Percentiles rank a stretch among this genome's conserved stretches.
Evolutionary conservation across 2,888 invertebrate genomes (phyloP).

Genomic region (Zaprionus lineosus): DNA sequence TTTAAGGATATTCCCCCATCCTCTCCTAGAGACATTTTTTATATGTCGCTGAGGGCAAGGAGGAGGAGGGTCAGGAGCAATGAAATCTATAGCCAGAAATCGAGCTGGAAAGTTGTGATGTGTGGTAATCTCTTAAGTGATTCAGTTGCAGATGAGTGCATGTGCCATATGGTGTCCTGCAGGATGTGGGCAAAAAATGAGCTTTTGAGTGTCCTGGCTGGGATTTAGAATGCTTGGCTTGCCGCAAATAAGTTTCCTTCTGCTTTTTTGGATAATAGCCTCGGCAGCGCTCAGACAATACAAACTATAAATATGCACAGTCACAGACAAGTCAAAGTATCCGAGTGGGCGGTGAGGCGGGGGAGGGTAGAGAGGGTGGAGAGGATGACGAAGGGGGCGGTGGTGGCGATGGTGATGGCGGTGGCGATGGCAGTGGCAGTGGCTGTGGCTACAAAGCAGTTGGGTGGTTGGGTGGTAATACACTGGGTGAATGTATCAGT

Average conservation of each 20-base stretch:
- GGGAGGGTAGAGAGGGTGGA: neutral
- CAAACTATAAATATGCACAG: conserved; percentile 69
- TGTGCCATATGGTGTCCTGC: neutral
- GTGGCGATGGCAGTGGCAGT: neutral
- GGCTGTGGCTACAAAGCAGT: too few relatives aligned
- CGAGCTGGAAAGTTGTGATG: neutral
- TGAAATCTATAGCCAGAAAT: too few relatives aligned
- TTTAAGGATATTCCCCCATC: too few relatives aligned
- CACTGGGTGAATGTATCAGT: too few relatives aligned
- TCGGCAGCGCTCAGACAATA: conserved; percentile 47
- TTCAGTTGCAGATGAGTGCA: neutral
- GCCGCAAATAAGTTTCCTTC: conserved; percentile 4
- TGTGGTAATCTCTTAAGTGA: neutral
- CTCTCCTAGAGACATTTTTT: too few relatives aligned
- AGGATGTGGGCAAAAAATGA: neutral
- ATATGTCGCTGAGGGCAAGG: too few relatives aligned
- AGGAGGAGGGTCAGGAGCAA: too few relatives aligned
- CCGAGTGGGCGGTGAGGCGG: conserved; percentile 8
- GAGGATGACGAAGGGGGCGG: too few relatives aligned
- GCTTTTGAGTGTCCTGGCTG: neutral
- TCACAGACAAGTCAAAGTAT: conserved; percentile 42
- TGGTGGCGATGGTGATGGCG: neutral
- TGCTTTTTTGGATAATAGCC: conserved; percentile 13
- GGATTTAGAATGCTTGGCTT: conserved; percentile 20
- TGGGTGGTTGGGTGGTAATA: too few relatives aligned